Percentiles rank a stretch among this genome's conserved stretches.
These are phyloP conservation scores for Pasiphila rectangulata DNA, from an alignment of 2,888 invertebrate species.

Conservation along the genomic window DNA sequence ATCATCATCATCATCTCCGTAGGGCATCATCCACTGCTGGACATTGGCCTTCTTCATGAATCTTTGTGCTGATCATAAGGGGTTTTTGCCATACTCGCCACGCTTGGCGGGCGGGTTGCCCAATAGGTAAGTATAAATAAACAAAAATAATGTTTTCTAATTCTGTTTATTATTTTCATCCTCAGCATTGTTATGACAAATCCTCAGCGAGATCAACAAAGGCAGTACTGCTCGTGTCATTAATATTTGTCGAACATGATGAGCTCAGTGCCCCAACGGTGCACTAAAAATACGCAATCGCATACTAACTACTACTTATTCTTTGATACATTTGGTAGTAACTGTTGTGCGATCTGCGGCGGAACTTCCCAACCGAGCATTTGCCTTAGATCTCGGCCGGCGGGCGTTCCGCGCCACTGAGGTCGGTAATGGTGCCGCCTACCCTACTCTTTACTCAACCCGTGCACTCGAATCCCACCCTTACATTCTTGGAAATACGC, in stretches of 20 bases:
- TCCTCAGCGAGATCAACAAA: constrained; percentile 20
- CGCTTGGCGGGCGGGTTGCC: too few species aligned
- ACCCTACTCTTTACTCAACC: constrained; percentile 40
- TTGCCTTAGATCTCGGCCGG: constrained; percentile 70
- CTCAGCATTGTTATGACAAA: constrained; percentile 19
- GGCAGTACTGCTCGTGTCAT: constrained; percentile 20
- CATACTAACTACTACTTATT: constrained; percentile 1
- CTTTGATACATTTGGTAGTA: constrained; percentile 18
- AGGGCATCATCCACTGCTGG: too few species aligned
- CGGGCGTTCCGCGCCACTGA: constrained; percentile 73
- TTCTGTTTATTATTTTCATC: constrained; percentile 2
- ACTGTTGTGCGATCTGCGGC: constrained; percentile 20
- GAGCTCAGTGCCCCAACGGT: constrained; percentile 27
- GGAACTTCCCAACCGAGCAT: constrained; percentile 46
- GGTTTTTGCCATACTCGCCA: too few species aligned
- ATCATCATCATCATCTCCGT: too few species aligned
- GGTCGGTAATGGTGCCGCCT: constrained; percentile 65
- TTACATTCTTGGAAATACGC: background rate
- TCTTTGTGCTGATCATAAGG: too few species aligned
- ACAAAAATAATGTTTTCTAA: background rate
- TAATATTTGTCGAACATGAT: constrained; percentile 29
- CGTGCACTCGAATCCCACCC: constrained; percentile 20
- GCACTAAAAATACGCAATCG: constrained; percentile 51
- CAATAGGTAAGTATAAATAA: too few species aligned
- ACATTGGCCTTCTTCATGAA: too few species aligned